These are phyloP conservation scores for Sympetrum striolatum DNA, from an alignment of 2,888 invertebrate genomes.

Conservation along the genomic window DNA sequence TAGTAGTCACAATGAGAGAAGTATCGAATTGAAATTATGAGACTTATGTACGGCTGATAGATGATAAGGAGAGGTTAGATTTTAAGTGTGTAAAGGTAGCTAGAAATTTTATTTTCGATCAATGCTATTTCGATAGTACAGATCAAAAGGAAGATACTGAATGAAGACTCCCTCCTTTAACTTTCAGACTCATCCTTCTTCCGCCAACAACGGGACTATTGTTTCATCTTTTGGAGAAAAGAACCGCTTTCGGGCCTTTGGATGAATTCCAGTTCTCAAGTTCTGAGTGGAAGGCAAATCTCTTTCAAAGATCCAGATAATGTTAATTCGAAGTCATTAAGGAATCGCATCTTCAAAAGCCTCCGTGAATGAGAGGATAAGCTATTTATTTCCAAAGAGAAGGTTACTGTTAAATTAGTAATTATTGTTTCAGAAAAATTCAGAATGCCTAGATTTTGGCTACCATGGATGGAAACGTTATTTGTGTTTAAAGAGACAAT, in stretches of 20 bases:
- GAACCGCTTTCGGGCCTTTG: neutral
- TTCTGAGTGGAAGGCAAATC: slow-evolving; percentile 17
- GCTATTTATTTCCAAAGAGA: no score
- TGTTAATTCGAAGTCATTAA: neutral
- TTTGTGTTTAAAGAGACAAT: no score
- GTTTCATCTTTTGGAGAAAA: neutral
- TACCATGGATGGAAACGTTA: no score
- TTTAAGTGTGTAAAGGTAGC: no score
- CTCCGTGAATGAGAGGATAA: neutral
- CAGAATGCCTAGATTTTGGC: no score
- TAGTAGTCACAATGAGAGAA: no score
- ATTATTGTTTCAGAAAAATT: no score
- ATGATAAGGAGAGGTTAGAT: no score
- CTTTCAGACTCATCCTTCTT: neutral
- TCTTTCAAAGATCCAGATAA: neutral
- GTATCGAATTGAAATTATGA: no score
- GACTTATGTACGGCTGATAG: no score
- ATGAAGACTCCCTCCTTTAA: neutral
- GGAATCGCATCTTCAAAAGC: neutral
- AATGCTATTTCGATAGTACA: no score
- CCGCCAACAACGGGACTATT: slow-evolving; percentile 34
- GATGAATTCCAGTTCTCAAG: neutral
- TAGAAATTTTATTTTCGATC: neutral
- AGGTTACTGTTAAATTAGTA: no score
- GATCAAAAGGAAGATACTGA: neutral